These are phyloP conservation scores for Spinus olivaceus DNA, from an alignment of 2,797 vertebrate genomes.

Conservation along the genomic window DNA sequence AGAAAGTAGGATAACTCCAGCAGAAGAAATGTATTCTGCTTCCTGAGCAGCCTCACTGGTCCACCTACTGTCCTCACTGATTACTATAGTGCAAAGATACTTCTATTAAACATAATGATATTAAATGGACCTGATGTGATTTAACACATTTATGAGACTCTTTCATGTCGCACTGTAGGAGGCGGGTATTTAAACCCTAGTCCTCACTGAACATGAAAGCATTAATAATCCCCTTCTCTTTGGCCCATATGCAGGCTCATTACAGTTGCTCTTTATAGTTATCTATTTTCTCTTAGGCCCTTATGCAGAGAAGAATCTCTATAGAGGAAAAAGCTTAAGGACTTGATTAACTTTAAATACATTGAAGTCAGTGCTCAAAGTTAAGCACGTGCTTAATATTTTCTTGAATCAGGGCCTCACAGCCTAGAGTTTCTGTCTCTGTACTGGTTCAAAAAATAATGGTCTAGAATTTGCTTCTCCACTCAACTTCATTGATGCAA, in stretches of 20 bases:
- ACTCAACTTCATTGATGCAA: not conserved
- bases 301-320: constrained; percentile 49
- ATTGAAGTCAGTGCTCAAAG: constrained; percentile 34
- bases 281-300: constrained; percentile 59
- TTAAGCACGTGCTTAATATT: constrained; percentile 52
- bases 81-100: constrained; percentile 46
- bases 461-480: not conserved
- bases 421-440: not conserved
- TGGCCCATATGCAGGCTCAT: constrained; percentile 56
- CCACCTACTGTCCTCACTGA: constrained; percentile 29
- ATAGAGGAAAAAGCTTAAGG: constrained; percentile 57
- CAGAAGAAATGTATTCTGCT: constrained; percentile 17
- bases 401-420: not conserved
- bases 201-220: constrained; percentile 59
- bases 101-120: constrained; percentile 61
- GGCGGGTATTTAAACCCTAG: constrained; percentile 53
- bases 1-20: not conserved
- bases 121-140: constrained; percentile 64
- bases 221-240: constrained; percentile 65
- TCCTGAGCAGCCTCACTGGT: constrained; percentile 34
- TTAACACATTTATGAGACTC: constrained; percentile 61
- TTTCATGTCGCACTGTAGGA: constrained; percentile 59
- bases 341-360: constrained; percentile 58
- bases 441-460: not conserved
- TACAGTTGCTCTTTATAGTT: constrained; percentile 54